A percentile compares a stretch with the other conserved stretches of the same genome.
phyloP scores from a whole-genome alignment of 2,797 vertebrate genomes.

The Gila robusta region DNA sequence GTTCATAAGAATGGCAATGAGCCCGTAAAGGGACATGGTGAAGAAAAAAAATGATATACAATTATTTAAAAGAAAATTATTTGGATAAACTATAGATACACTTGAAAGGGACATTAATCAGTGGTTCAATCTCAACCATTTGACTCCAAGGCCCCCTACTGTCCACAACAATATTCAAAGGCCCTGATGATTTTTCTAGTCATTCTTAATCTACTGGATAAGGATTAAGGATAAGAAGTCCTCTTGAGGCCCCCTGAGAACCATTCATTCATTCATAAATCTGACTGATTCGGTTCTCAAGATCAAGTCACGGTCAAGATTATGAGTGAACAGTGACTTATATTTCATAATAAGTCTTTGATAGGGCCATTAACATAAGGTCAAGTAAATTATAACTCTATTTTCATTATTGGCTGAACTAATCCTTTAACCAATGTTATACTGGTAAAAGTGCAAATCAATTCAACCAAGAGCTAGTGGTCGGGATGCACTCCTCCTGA shows the following conservation, averaged over 20 bases:
- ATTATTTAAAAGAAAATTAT: too few relatives aligned
- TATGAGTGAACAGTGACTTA: background rate
- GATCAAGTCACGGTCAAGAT: background rate
- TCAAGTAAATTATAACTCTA: background rate
- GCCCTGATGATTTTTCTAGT: background rate
- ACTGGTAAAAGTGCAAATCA: slow-evolving; percentile 42
- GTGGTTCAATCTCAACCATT: background rate
- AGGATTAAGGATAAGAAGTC: background rate
- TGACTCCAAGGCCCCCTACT: background rate
- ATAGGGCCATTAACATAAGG: background rate
- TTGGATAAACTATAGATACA: background rate
- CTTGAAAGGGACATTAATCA: too few relatives aligned
- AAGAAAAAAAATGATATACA: too few relatives aligned
- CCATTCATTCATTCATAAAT: background rate
- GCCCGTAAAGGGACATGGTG: too few relatives aligned
- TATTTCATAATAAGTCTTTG: background rate
- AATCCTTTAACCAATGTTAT: slow-evolving; percentile 18
- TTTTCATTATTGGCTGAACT: slow-evolving; percentile 33
- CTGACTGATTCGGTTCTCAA: background rate
- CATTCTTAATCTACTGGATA: background rate
- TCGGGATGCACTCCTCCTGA: slow-evolving; percentile 14
- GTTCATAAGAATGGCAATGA: too few relatives aligned
- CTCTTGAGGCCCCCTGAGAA: background rate
- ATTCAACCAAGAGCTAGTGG: slow-evolving; percentile 38
- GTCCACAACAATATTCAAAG: background rate